Evolutionary conservation across 2,888 invertebrate genomes (phyloP).

Genomic region (Iselma pallidipennis): DNA sequence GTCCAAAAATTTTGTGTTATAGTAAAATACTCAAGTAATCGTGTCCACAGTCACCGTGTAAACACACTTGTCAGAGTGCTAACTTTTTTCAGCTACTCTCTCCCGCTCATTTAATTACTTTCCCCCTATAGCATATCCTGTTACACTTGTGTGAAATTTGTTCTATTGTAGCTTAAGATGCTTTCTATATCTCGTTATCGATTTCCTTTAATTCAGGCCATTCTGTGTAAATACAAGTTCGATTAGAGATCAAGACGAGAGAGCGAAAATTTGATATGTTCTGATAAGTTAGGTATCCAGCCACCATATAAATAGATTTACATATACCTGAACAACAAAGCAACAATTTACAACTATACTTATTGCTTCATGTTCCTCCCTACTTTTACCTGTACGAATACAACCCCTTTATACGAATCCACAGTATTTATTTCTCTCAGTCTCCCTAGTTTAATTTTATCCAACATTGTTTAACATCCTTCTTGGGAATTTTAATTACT

Average conservation of each 20-base stretch:
- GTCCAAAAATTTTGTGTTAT: not conserved
- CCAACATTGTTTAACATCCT: conserved; percentile 50
- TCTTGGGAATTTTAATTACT: conserved; percentile 54
- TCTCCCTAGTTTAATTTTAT: conserved; percentile 49
- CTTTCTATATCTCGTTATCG: conserved; percentile 1
- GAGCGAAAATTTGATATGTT: conserved; percentile 18
- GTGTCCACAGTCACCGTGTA: conserved; percentile 3
- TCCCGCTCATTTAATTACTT: conserved; percentile 15
- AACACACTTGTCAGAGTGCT: conserved; percentile 11
- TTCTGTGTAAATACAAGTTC: conserved; percentile 5
- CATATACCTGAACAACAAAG: not conserved
- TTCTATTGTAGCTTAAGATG: conserved; percentile 3
- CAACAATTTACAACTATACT: not conserved
- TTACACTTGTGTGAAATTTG: conserved; percentile 2
- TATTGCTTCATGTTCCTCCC: not conserved
- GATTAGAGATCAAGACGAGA: conserved; percentile 9
- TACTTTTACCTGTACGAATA: conserved; percentile 21
- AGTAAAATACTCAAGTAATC: not conserved
- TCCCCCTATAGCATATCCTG: not conserved
- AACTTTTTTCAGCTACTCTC: conserved; percentile 4
- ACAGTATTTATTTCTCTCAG: conserved; percentile 51
- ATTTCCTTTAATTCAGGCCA: conserved; percentile 3
- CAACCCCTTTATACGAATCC: conserved; percentile 46
- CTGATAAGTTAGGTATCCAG: not conserved
- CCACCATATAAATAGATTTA: not conserved